A percentile compares a stretch with the other conserved stretches of the same genome.
Evolutionary conservation across 2,888 invertebrate species (phyloP).

Genomic region (Adineta ricciae): DNA sequence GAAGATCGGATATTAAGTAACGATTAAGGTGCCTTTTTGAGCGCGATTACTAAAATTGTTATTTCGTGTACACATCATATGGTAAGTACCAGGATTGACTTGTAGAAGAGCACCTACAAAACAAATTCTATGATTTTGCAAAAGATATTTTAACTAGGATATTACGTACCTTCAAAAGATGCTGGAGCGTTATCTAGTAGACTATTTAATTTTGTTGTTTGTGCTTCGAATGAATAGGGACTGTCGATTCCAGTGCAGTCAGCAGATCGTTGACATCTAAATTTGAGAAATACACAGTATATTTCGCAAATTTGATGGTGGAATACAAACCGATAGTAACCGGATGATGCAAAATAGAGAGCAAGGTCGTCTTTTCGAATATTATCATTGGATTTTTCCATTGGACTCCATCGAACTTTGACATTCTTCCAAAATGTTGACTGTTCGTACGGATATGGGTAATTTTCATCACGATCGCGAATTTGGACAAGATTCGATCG

Average conservation of each 20-base stretch:
- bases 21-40: conserved; percentile 28
- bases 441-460: conserved; percentile 43
- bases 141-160: neutral
- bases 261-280: conserved; percentile 38
- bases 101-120: conserved; percentile 41
- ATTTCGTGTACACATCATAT: conserved; percentile 47
- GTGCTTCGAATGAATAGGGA: neutral
- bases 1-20: neutral
- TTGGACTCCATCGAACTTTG: conserved; percentile 37
- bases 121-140: neutral
- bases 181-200: conserved; percentile 47
- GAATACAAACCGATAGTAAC: conserved; percentile 43
- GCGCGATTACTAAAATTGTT: conserved; percentile 45
- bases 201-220: conserved; percentile 38
- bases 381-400: neutral
- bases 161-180: conserved; percentile 38
- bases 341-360: conserved; percentile 43
- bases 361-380: conserved; percentile 40
- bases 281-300: conserved; percentile 25
- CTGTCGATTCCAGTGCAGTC: conserved; percentile 28
- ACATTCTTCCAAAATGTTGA: conserved; percentile 44
- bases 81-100: conserved; percentile 42
- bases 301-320: neutral
- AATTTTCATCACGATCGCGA: conserved; percentile 41
- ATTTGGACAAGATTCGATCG: conserved; percentile 45